phyloP scores from a whole-genome alignment of 2,888 invertebrate species.

The Chaetogeoica ovagalla region DNA sequence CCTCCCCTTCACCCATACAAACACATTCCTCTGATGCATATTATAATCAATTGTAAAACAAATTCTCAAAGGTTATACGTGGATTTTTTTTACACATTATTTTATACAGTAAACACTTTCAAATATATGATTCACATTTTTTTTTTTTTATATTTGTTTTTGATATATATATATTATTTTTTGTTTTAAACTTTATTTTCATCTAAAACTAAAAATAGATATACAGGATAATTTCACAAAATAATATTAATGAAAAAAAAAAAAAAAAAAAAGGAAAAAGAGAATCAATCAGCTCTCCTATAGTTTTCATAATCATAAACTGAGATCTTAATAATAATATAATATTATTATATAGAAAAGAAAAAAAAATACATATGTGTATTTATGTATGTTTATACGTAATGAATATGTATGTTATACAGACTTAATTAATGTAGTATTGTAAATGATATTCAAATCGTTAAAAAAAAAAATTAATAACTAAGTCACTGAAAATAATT shows the following conservation, averaged over 20 bases:
- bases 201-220: constrained; percentile 46
- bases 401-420: no score
- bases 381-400: no score
- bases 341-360: no score
- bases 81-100: background rate
- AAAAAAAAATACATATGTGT: no score
- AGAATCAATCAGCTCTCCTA: constrained; percentile 37
- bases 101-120: background rate
- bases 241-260: constrained; percentile 20
- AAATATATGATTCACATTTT: constrained; percentile 33
- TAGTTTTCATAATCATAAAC: constrained; percentile 36
- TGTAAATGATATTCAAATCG: no score
- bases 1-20: no score
- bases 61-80: no score
- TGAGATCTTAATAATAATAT: constrained; percentile 53
- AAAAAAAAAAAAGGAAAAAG: constrained; percentile 29
- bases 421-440: no score
- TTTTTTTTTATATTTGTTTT: background rate
- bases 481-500: no score
- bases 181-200: constrained; percentile 27
- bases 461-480: no score
- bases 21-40: no score
- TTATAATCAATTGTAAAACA: no score
- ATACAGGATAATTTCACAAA: constrained; percentile 44
- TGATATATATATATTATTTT: constrained; percentile 5